Evolutionary conservation across 2,797 vertebrate genomes (phyloP).

Genomic region (Cuniculus paca): DNA sequence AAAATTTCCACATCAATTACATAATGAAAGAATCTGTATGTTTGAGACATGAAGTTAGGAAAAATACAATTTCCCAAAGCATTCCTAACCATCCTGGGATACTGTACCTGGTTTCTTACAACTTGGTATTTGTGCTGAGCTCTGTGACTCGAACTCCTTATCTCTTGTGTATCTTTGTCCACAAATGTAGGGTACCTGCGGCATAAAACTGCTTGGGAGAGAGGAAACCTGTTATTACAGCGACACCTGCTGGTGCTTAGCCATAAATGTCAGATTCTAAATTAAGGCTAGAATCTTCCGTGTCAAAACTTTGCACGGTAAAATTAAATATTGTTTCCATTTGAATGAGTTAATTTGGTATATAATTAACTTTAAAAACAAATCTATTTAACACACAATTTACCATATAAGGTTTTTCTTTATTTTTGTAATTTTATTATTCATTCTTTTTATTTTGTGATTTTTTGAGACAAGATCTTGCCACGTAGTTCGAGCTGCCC

Average conservation of each 20-base stretch:
- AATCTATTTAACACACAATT: not conserved
- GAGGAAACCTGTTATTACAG: slow-evolving; percentile 50
- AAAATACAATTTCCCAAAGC: slow-evolving; percentile 27
- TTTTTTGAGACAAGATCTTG: not conserved
- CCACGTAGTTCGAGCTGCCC: not conserved
- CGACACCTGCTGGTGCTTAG: slow-evolving; percentile 86
- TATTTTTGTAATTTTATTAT: slow-evolving; percentile 24
- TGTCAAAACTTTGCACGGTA: slow-evolving; percentile 12
- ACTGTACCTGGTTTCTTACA: not conserved
- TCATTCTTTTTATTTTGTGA: not conserved
- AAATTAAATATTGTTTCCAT: slow-evolving; percentile 45
- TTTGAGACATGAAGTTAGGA: not conserved
- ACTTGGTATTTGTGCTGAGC: not conserved
- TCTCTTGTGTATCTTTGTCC: not conserved
- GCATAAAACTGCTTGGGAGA: not conserved
- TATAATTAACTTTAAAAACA: not conserved
- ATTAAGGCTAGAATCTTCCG: not conserved
- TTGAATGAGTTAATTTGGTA: slow-evolving; percentile 7
- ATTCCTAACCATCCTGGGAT: not conserved
- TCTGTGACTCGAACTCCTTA: not conserved
- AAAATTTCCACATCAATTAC: slow-evolving; percentile 1
- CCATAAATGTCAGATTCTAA: not conserved
- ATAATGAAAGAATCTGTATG: not conserved
- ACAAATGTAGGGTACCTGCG: not conserved
- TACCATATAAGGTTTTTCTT: not conserved